Percentiles rank a stretch among this genome's conserved stretches.
phyloP scores from a whole-genome alignment of 2,113 vertebrate genomes.

The Agelaius tricolor region DNA sequence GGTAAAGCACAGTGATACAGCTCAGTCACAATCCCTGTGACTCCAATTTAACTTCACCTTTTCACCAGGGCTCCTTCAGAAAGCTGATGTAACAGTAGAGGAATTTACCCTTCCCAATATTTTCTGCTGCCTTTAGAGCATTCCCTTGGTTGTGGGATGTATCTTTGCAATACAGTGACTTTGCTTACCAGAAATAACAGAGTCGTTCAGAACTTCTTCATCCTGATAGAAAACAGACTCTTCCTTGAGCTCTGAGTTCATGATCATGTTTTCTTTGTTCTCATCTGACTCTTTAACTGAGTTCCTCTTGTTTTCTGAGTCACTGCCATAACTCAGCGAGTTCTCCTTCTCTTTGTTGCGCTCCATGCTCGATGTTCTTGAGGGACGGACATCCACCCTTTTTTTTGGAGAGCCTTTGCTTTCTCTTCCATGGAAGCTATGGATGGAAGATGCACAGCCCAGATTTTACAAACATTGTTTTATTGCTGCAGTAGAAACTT shows the following conservation, averaged over 20 bases:
- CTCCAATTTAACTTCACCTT: neutral
- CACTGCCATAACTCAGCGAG: conserved; percentile 56
- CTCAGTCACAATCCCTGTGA: neutral
- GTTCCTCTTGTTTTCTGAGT: conserved; percentile 74
- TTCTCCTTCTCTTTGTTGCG: conserved; percentile 76
- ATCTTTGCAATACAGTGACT: neutral
- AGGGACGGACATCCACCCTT: conserved; percentile 82
- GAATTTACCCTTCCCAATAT: neutral
- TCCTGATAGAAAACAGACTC: conserved; percentile 80
- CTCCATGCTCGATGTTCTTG: conserved; percentile 84
- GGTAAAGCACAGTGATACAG: neutral
- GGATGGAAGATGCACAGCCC: neutral
- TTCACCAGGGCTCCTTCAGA: neutral
- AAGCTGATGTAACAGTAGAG: neutral
- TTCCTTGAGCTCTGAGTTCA: conserved; percentile 82
- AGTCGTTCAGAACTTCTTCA: conserved; percentile 90
- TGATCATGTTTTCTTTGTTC: conserved; percentile 94
- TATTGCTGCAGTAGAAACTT: neutral
- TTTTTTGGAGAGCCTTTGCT: conserved; percentile 87
- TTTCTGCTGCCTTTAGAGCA: neutral
- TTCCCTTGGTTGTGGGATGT: accelerated
- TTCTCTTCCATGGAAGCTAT: conserved; percentile 89
- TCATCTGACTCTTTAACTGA: conserved; percentile 83
- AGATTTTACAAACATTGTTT: neutral
- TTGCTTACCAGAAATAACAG: conserved; percentile 90